phyloP scores from a whole-genome alignment of 2,888 invertebrate species.

The Euplexia lucipara region DNA sequence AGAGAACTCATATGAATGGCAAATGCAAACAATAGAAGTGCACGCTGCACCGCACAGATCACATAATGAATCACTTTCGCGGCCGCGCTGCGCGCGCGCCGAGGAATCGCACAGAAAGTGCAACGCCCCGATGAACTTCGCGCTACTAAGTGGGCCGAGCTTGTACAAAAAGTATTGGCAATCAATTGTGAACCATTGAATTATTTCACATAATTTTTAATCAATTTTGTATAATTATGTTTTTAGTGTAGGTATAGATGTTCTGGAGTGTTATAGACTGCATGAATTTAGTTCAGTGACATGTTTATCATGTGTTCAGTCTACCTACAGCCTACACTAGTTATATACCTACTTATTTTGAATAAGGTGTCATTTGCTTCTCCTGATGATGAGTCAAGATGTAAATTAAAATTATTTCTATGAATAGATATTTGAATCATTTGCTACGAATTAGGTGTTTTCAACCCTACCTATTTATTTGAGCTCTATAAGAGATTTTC shows the following conservation, averaged over 20 bases:
- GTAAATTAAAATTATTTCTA: not conserved
- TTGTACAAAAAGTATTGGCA: slow-evolving; percentile 45
- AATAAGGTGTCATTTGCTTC: not conserved
- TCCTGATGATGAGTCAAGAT: not conserved
- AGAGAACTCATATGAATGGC: slow-evolving; percentile 63
- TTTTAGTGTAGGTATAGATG: not conserved
- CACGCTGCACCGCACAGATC: slow-evolving; percentile 62
- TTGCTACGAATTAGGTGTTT: slow-evolving; percentile 7
- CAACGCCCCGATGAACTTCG: slow-evolving; percentile 89
- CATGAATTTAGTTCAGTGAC: not conserved
- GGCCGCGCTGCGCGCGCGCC: slow-evolving; percentile 72
- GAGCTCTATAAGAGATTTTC: slow-evolving; percentile 64
- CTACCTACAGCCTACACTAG: too few relatives aligned
- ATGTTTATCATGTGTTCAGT: not conserved
- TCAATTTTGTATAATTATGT: not conserved
- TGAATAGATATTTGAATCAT: not conserved
- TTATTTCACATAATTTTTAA: slow-evolving; percentile 11
- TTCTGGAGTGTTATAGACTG: not conserved
- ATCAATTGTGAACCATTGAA: slow-evolving; percentile 31
- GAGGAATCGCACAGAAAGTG: slow-evolving; percentile 83
- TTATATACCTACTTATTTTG: not conserved
- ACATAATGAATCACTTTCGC: slow-evolving; percentile 86
- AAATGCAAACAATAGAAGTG: slow-evolving; percentile 67
- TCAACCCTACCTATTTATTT: slow-evolving; percentile 35
- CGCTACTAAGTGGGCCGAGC: slow-evolving; percentile 80